Base-by-base conservation (phyloP, 2,797 vertebrate species). In the Brachyalestes nurse region DNA sequence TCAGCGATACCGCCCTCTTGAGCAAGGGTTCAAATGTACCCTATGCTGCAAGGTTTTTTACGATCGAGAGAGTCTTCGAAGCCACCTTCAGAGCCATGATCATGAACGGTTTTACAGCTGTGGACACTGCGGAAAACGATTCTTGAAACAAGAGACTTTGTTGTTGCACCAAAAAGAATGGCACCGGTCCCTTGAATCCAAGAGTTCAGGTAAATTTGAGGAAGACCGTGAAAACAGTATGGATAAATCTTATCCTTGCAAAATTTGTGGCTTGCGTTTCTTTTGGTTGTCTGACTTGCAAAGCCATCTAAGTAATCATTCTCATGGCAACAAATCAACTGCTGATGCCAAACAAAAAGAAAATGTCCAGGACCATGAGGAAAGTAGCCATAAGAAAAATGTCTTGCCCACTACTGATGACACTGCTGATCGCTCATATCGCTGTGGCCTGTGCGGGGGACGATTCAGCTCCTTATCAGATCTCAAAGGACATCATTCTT, bases 211-310 rank as follows among this genome's bases (percentile, higher is more conserved):
- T 60, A 92, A 84, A 86, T 83, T 73, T 1, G 87, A 92, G 40
- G 91, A 84, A 53, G 90, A 87, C 64, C 88, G 84, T 9, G 92
- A 91, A 64, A 93, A 91, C 69, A 91, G 83, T 51, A 55, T 84
- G 19, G 91, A 93, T n/a, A 94, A 92, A 90, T 90, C 87, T 5
- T 95, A 94, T 79, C 73, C 89, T 47, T 95, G 95, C 86, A 93
- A 89, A 81, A 92, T 92, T 66, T 95, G 95, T 83, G 92, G 91
- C 71, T 85, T 94, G 42, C 86, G 83, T 61, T 95, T 95, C 83
- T 95, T 95, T 85, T 95, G 95, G 95, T 87, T 95, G 72, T 94
- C 95, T 77, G 95, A 95, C 88, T 92, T 94, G 79, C 94, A 95
- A 82, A 91, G 89, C 62, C 95, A 90, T 70, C 73, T 86, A 28